These are phyloP conservation scores for Calephelis perditalis DNA, from an alignment of 2,888 invertebrate species.

Conservation along the genomic window DNA sequence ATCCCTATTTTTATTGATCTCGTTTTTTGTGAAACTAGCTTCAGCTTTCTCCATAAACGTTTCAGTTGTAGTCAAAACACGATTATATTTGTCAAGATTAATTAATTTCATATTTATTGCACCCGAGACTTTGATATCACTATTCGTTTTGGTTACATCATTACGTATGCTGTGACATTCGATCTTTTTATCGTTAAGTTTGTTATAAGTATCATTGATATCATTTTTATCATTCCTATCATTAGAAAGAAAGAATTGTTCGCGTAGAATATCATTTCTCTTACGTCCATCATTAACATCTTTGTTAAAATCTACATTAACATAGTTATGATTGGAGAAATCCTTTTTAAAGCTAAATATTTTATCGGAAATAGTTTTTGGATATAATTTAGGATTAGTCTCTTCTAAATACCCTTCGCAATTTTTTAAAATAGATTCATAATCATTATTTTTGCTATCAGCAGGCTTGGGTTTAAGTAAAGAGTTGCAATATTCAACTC, in stretches of 20 bases:
- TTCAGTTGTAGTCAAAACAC: conserved; percentile 62
- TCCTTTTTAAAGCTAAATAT: conserved; percentile 69
- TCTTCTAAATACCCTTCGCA: conserved; percentile 45
- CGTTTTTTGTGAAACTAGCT: conserved; percentile 60
- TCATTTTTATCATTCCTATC: conserved; percentile 49
- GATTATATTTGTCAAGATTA: conserved; percentile 60
- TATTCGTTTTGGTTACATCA: conserved; percentile 58
- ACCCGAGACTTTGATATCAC: conserved; percentile 58
- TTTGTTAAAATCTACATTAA: conserved; percentile 48
- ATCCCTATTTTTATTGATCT: conserved; percentile 47
- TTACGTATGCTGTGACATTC: conserved; percentile 67
- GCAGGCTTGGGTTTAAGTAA: conserved; percentile 32
- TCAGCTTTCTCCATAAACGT: conserved; percentile 59
- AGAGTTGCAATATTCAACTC: conserved; percentile 61
- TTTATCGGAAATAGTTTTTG: conserved; percentile 58
- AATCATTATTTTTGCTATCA: conserved; percentile 33
- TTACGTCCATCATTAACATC: conserved; percentile 42
- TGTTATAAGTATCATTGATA: conserved; percentile 55
- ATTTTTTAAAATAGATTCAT: conserved; percentile 45
- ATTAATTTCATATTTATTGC: conserved; percentile 63
- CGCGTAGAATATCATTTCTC: conserved; percentile 59
- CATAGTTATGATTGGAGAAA: conserved; percentile 61
- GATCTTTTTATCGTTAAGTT: conserved; percentile 53
- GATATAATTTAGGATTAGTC: conserved; percentile 45
- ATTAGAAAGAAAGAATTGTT: conserved; percentile 51